Conservation (phyloP, 2,888 invertebrate species). For the Lasioglossum oenotherae region DNA sequence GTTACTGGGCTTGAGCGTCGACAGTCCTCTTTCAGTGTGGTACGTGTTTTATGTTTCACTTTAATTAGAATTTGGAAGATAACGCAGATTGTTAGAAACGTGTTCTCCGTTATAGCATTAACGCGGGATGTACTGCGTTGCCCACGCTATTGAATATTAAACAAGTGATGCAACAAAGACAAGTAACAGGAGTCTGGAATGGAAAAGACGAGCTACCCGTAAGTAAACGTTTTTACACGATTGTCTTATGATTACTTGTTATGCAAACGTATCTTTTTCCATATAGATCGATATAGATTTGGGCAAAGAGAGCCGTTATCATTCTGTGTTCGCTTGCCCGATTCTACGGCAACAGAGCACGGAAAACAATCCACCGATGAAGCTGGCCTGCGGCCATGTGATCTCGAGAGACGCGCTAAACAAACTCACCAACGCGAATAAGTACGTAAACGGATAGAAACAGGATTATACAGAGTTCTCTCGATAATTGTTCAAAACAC, state of each 20-base stretch:
- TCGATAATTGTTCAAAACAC: too few relatives aligned
- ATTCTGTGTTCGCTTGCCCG: conserved; percentile 99
- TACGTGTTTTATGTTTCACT: conserved; percentile 77
- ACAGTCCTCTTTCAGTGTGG: conserved; percentile 96
- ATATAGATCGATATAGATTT: conserved; percentile 97
- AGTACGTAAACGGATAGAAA: conserved; percentile 87
- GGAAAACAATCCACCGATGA: conserved; percentile 98
- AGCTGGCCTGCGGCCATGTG: conserved; percentile 98
- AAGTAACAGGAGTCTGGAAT: conserved; percentile 97
- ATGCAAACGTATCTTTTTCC: conserved; percentile 1
- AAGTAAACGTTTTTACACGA: conserved; percentile 78
- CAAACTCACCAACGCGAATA: conserved; percentile 96
- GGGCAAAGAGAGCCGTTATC: conserved; percentile 95
- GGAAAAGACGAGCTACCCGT: conserved; percentile 98
- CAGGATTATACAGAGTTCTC: not conserved
- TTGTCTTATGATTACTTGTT: not conserved
- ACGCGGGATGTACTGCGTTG: conserved; percentile 96
- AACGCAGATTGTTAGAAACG: not conserved
- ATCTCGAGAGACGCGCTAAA: conserved; percentile 98
- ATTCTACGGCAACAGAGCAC: conserved; percentile 98
- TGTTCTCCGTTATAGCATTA: conserved; percentile 86
- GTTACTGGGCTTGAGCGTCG: conserved; percentile 94
- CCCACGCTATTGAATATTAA: conserved; percentile 97
- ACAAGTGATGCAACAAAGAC: conserved; percentile 94
- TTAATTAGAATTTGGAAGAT: not conserved